phyloP scores from a whole-genome alignment of 1,140 invertebrate species.

The silkworm (Bombyx mori) region ASM3026992v2 NC_085116.1:7857501-7858000 shows the following conservation, averaged over 20 bases:
- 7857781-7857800: slow-evolving; percentile 61
- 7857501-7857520: slow-evolving; percentile 43
- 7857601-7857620: slow-evolving; percentile 54
- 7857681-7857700: slow-evolving; percentile 7
- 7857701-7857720: slow-evolving; percentile 41
- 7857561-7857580: slow-evolving; percentile 49
- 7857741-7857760: slow-evolving; percentile 51
- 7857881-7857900: slow-evolving; percentile 41
- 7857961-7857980: slow-evolving; percentile 62
- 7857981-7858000: slow-evolving; percentile 19
- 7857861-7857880: slow-evolving; percentile 61
- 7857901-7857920: slow-evolving; percentile 28
- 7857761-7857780: slow-evolving; percentile 63
- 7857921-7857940: slow-evolving; percentile 9
- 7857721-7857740: slow-evolving; percentile 53
- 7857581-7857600: slow-evolving; percentile 56
- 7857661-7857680: slow-evolving; percentile 11
- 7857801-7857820: slow-evolving; percentile 46
- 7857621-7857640: slow-evolving; percentile 24
- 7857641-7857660: slow-evolving; percentile 33
- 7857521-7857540: slow-evolving; percentile 58
- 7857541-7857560: slow-evolving; percentile 56
- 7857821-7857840: slow-evolving; percentile 64
- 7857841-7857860: slow-evolving; percentile 65
- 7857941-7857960: slow-evolving; percentile 47